A percentile compares a stretch with the other conserved stretches of the same genome.
Evolutionary conservation across 64 coral and sea anemone genomes (phyloP).

Genomic region (Montipora capricornis): DNA sequence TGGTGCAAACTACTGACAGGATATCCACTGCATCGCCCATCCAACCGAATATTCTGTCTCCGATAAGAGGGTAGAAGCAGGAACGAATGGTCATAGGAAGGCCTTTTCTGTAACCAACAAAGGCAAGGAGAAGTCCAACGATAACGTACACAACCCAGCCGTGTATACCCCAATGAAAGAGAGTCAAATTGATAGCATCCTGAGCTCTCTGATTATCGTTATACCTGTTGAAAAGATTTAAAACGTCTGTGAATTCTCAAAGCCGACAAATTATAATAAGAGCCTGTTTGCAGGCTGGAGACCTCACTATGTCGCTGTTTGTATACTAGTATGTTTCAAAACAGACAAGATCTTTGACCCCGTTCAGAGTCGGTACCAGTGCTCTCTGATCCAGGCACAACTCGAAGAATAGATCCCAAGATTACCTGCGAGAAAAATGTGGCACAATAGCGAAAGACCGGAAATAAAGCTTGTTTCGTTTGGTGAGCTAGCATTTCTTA

Average conservation of each 20-base stretch:
- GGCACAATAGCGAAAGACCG: too few species aligned
- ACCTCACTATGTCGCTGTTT: too few species aligned
- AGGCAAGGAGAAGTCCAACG: slow-evolving; percentile 69
- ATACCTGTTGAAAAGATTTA: slow-evolving; percentile 34
- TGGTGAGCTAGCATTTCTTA: too few species aligned
- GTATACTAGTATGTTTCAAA: too few species aligned
- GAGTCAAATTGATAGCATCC: slow-evolving; percentile 78
- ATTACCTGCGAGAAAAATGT: too few species aligned
- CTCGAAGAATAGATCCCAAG: too few species aligned
- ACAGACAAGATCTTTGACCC: too few species aligned
- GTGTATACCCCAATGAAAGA: slow-evolving; percentile 85
- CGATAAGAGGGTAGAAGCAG: slow-evolving; percentile 77
- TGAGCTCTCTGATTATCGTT: slow-evolving; percentile 76
- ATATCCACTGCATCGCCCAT: slow-evolving; percentile 81
- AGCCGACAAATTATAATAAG: too few species aligned
- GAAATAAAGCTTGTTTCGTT: too few species aligned
- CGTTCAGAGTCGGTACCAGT: too few species aligned
- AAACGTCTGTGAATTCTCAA: not conserved
- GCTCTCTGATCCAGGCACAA: too few species aligned
- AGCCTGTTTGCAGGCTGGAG: too few species aligned
- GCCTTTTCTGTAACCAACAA: slow-evolving; percentile 44
- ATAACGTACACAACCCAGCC: slow-evolving; percentile 76
- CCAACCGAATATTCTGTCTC: slow-evolving; percentile 62
- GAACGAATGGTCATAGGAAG: slow-evolving; percentile 82
- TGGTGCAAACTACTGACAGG: slow-evolving; percentile 66